Base-by-base conservation (phyloP, 1,140 invertebrate genomes). In the Drosophila santomea region DNA sequence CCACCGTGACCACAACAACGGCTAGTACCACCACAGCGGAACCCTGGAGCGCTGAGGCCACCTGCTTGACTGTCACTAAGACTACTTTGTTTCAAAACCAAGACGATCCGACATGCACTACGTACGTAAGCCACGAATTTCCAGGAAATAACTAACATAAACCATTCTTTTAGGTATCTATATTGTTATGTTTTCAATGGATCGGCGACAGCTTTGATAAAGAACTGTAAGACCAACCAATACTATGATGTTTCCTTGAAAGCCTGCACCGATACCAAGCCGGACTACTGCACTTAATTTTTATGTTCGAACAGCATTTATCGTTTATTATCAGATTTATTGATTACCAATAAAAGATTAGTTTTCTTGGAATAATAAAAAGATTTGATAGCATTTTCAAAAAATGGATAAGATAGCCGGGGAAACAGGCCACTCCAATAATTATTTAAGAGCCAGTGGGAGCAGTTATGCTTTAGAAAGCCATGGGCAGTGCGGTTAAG, bases 81-180 rank as follows among this genome's bases (percentile, higher is more conserved):
- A 17, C 4, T 10, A 32, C 41, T 12, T 48, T 23, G 17, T 52
- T 74, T 23, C 1, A 35, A 23, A 77, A 81, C 32, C 10, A 62
- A 39, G 45, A 41, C 3, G 79, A 81, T 81, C 41, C 58, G n/a
- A 78, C 67, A 12, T 82, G 79, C 43, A 47, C 35, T 17, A 51
- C 44, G 78, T 78, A 45, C 56, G 48, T 35, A n/a, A 10, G 14
- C 2, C 7, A 3, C 7, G 12, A 5, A 23, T 32, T 32, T 32
- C 32, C 32, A 7, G 5, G 3, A 6, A 20, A 35, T 10, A 5
- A 20, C 28, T 43, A 36, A 11, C 5, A 12, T 6, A 3, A 23
- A 8, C 2, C 4, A 12, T 8, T 57, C 4, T 28, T 82, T 12
- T 39, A 83, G 80, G 7, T 84, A 25, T 20, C 15, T 84, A 12